Evolutionary conservation across 2,888 invertebrate genomes (phyloP), one percentile per base, ranked within the genome.

Genomic region (Cylloceria caligata): DNA sequence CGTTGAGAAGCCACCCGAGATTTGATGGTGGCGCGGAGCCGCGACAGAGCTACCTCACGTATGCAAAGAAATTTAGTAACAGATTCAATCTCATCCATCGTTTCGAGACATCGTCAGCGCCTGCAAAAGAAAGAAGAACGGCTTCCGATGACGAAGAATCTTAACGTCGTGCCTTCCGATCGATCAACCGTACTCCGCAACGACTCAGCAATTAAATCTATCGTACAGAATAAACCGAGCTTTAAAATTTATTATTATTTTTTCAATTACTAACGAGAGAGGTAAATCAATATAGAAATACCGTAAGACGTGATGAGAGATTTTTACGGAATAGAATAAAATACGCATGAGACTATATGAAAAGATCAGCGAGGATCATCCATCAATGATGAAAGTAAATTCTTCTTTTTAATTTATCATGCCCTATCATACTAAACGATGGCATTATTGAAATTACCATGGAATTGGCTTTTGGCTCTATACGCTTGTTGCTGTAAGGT

Each of bases 11-110:
- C 62, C 90, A 92, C 73, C 88, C 86, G 65, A 85, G 88, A 55
- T 80, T 88, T 13, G 89, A 89, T 27, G 92, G 92, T 80, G 89
- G 89, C 0, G 86, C 89, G 0, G 87, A 88, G n/a, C 88, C 88
- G 11, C 85, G 86, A 19, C 88, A 89, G 52, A 86, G 86, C 24
- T 92, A 92, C 73, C 75, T 67, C 69, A 88, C 86, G 36, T 91
- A 92, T 67, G 87, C 86, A 34, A 88, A 87, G 24, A 86, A 82
- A 49, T 89, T 89, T 64, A 86, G 83, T 2, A 81, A 89, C 71
- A 86, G 83, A 68, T 88, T 88, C 65, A 88, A 86, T 36, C 55
- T 89, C 27, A 89, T 85, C 0, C 84, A 84, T 4, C 89, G 88
- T 57, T 19, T 86, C n/a, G n/a, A n/a, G 11, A 72, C 80, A 6